These are phyloP conservation scores for Thysanoteuthis rhombus DNA, from an alignment of 2,888 invertebrate species.

Conservation along the genomic window DNA sequence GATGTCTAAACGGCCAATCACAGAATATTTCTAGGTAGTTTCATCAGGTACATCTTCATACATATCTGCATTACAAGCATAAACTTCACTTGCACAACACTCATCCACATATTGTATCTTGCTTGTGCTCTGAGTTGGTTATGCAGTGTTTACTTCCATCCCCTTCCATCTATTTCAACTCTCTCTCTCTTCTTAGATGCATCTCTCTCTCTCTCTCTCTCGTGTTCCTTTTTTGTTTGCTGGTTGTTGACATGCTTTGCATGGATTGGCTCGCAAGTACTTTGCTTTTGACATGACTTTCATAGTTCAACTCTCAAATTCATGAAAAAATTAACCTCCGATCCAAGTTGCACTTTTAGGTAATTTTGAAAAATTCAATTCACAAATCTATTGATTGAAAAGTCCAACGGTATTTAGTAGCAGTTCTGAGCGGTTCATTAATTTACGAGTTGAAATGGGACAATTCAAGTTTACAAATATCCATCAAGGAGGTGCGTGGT, in stretches of 20 bases:
- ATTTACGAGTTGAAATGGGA: no score
- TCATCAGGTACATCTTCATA: constrained; percentile 2
- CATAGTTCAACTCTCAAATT: neutral
- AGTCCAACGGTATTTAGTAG: no score
- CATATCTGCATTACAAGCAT: neutral
- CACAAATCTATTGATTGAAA: no score
- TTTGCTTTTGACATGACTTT: neutral
- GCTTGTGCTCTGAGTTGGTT: neutral
- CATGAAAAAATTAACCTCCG: no score
- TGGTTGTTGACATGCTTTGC: neutral
- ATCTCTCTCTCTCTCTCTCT: no score
- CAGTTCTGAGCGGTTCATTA: no score
- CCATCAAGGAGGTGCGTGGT: no score
- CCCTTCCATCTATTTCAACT: neutral
- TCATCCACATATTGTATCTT: neutral
- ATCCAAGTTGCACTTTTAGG: no score
- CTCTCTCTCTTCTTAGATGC: neutral
- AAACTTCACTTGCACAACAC: neutral
- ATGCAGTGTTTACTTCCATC: neutral
- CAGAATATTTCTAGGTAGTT: neutral
- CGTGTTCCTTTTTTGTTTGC: neutral
- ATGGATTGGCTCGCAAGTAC: neutral
- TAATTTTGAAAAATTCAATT: no score
- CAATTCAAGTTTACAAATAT: no score
- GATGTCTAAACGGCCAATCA: neutral